Percentiles rank a stretch among this genome's conserved stretches.
These are phyloP conservation scores for Gymnothorax javanicus DNA, from an alignment of 2,797 vertebrate species.

Conservation along the genomic window DNA sequence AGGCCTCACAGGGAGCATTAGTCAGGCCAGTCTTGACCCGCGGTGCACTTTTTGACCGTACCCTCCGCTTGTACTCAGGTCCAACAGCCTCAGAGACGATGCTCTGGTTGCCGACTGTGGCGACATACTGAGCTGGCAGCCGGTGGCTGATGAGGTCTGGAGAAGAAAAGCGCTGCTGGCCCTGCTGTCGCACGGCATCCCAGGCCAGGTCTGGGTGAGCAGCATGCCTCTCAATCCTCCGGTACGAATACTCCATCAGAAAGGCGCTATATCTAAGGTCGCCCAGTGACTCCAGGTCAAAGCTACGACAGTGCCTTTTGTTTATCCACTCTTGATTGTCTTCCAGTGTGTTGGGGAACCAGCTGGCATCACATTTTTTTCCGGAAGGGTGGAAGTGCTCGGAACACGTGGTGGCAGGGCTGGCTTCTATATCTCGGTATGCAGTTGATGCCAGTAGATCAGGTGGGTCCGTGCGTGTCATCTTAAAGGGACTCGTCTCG, in stretches of 20 bases:
- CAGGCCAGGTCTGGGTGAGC: slow-evolving; percentile 74
- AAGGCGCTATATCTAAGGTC: slow-evolving; percentile 67
- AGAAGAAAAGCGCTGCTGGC: slow-evolving; percentile 73
- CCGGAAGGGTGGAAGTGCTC: slow-evolving; percentile 69
- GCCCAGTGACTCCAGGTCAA: slow-evolving; percentile 84
- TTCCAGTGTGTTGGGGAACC: slow-evolving; percentile 75
- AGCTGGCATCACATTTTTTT: slow-evolving; percentile 80
- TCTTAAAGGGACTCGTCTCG: slow-evolving; percentile 87
- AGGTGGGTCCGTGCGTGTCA: slow-evolving; percentile 98
- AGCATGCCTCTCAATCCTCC: slow-evolving; percentile 69
- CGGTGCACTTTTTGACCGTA: slow-evolving; percentile 89
- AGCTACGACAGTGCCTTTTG: slow-evolving; percentile 89
- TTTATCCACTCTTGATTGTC: slow-evolving; percentile 76
- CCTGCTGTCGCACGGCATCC: slow-evolving; percentile 74
- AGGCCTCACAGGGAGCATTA: slow-evolving; percentile 74
- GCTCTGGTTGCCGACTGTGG: slow-evolving; percentile 57
- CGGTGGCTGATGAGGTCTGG: slow-evolving; percentile 74
- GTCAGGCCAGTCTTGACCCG: slow-evolving; percentile 80
- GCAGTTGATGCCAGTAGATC: slow-evolving; percentile 92
- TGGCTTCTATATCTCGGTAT: slow-evolving; percentile 89
- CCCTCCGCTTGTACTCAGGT: slow-evolving; percentile 78
- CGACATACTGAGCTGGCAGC: slow-evolving; percentile 64
- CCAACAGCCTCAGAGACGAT: slow-evolving; percentile 56
- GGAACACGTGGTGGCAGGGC: slow-evolving; percentile 72
- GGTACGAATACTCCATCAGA: slow-evolving; percentile 76